Base-by-base conservation (phyloP, 2,113 vertebrate species). In the Ophiodon elongatus region DNA sequence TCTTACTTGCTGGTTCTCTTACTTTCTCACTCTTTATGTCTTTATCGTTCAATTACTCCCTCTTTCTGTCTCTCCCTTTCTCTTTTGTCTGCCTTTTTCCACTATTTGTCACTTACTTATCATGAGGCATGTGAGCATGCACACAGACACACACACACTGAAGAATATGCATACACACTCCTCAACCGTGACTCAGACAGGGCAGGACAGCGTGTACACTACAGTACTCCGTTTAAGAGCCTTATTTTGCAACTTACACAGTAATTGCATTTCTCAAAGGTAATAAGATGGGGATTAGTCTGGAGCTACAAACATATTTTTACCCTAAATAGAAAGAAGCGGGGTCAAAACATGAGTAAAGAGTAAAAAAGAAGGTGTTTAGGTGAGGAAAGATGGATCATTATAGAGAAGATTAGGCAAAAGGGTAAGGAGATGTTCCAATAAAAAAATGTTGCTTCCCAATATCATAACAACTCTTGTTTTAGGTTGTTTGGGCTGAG, bases 241-340 rank as follows among this genome's bases (percentile, higher is more conserved):
- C 83, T 80, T 84, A 84, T 89, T 77, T 69, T 79, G 39, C 72
- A 84, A 29, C 64, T 82, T 91, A 76, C 83, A 91, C 82, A 90
- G 88, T 90, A 91, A 93, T 92, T 93, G 80, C 79, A 82, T 84
- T 76, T 72, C 82, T 79, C 76, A 63, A 79, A 81, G 75, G 81
- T 92, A 88, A 93, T 94, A 87, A 89, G 80, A 82, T 73, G 69
- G 73, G 85, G 91, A 91, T 94, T 93, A 90, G 78, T 78, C 62
- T 76, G 71, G n/a, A 85, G 80, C 62, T 35, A 54, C 75, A 85
- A 73, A 82, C 88, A 89, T 90, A 79, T 89, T 70, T 76, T 88
- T 88, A 82, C 41, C 52, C 69, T 3, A 43, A 75, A 68, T 35
- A 66, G 17, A 54, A 65, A 81, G 64, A 52, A 45, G 74, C 37